These are phyloP conservation scores for Lasiommata megera DNA, from an alignment of 2,888 invertebrate genomes.

Conservation along the genomic window DNA sequence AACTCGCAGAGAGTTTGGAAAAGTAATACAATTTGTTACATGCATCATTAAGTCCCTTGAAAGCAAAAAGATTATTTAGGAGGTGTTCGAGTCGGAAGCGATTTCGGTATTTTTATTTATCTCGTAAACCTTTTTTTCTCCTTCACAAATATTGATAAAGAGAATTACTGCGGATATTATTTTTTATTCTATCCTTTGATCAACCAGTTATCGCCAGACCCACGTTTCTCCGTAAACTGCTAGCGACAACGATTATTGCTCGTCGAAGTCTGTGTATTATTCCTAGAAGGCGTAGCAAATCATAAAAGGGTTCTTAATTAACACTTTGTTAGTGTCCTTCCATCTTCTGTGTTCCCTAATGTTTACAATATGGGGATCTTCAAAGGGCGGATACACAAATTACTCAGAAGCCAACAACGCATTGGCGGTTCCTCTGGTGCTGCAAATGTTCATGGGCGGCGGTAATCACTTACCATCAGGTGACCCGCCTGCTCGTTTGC, in stretches of 20 bases:
- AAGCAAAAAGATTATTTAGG: conserved; percentile 15
- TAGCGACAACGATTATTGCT: background rate
- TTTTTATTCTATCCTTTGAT: conserved; percentile 6
- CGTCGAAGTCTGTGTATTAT: too few relatives aligned
- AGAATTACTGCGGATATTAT: conserved; percentile 3
- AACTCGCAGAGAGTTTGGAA: background rate
- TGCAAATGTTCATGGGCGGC: too few relatives aligned
- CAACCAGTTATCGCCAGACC: background rate
- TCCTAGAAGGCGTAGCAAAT: too few relatives aligned
- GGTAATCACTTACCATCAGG: too few relatives aligned
- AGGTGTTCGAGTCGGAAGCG: conserved; percentile 4
- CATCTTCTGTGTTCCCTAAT: too few relatives aligned
- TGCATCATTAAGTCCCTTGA: conserved; percentile 19
- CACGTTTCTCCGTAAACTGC: background rate
- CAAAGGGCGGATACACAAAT: too few relatives aligned
- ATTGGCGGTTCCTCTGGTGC: too few relatives aligned
- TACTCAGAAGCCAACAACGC: too few relatives aligned
- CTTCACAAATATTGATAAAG: conserved; percentile 12
- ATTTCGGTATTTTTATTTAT: conserved; percentile 10
- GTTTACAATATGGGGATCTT: too few relatives aligned
- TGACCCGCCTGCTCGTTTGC: too few relatives aligned
- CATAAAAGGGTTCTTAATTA: too few relatives aligned
- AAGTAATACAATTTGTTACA: conserved; percentile 18
- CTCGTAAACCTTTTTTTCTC: conserved; percentile 7
- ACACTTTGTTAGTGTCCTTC: too few relatives aligned